Percentiles rank a stretch among this genome's conserved stretches.
Conservation (phyloP, 2,797 vertebrate species). For the Mormyrops attenuatus region DNA sequence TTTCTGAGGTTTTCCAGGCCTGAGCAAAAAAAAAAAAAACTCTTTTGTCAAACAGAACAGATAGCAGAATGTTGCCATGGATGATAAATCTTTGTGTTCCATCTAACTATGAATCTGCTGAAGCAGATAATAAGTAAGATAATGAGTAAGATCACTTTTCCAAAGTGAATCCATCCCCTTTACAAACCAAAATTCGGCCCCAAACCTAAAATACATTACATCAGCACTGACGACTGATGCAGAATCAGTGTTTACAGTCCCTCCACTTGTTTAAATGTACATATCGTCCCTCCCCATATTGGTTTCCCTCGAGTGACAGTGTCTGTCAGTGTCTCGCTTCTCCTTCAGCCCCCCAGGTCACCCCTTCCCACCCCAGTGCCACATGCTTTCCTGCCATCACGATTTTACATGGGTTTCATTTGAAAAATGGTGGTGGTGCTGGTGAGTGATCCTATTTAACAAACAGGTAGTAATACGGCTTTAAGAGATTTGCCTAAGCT, state of each 20-base stretch:
- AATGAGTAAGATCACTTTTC: background rate
- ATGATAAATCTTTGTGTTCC: constrained; percentile 2
- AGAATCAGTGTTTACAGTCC: background rate
- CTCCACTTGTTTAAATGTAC: background rate
- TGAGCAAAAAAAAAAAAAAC: background rate
- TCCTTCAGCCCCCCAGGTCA: background rate
- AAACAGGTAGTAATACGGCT: background rate
- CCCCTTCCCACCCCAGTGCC: background rate
- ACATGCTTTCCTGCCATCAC: background rate
- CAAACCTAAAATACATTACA: background rate
- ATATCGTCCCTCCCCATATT: background rate
- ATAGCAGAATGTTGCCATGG: background rate
- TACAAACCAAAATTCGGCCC: background rate
- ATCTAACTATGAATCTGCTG: background rate
- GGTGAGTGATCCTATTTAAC: background rate
- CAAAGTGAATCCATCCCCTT: background rate
- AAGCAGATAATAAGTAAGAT: background rate
- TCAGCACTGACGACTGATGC: background rate
- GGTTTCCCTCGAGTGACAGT: background rate
- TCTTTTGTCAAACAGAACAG: background rate
- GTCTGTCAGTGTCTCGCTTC: background rate
- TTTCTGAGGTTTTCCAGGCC: background rate
- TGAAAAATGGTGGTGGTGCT: background rate
- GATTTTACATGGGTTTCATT: background rate
- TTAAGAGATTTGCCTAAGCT: background rate